Evolutionary conservation across 2,888 invertebrate species (phyloP), one percentile per base, ranked within the genome.

Genomic region (Drosophila colorata): DNA sequence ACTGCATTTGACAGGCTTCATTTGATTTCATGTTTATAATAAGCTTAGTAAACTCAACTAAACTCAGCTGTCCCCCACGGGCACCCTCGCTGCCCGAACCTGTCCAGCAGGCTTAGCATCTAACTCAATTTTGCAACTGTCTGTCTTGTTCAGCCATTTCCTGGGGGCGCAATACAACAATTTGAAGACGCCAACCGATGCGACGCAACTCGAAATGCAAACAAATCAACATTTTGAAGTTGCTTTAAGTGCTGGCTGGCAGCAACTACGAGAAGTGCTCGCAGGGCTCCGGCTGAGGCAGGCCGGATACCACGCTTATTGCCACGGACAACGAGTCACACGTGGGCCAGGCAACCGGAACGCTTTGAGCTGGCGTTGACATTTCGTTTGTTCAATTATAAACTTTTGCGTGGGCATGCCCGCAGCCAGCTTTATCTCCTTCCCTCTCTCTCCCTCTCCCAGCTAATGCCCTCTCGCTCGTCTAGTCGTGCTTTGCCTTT

Each of bases 341-440:
- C 74, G 69, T 75, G 78, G 47, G 46, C 59, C 40, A 59, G 46
- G 56, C 53, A 60, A 46, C 40, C 47, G 47, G 43, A 61, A 68
- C 57, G 52, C 86, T 87, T 76, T 82, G 68, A 79, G 69, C 88
- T 88, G 88, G 51, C 87, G 83, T 77, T 84, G 88, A 84, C 83
- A 84, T 84, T 84, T 84, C 83, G 87, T 88, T 84, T 88, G 87
- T 84, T 84, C 83, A 84, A 84, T 84, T 84, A 84, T 84, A 88
- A 84, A 84, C 86, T 86, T 83, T 79, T 68, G 69, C 71, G 74
- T 85, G 83, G 80, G 66, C 69, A 46, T 49, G 49, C 33, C 38
- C 55, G 23, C 53, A 64, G 6, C 7, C 20, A 8, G 48, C 35
- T 49, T 14, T 56, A 49, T 25, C 47, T 35, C 16, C 31, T 41